Conservation (phyloP, 1,140 invertebrate species). For the Papilio polytes region DNA sequence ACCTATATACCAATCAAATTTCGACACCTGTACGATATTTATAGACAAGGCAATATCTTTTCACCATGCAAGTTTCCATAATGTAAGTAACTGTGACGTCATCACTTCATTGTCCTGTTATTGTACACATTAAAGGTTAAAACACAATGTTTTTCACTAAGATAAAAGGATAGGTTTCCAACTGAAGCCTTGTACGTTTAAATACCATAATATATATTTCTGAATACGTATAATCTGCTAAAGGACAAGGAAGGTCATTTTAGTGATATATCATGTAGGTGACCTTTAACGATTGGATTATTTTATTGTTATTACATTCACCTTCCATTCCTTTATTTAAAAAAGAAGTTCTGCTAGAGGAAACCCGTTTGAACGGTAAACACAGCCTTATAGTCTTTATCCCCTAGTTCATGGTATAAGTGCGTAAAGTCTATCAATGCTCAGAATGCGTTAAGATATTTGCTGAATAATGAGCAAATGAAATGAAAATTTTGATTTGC, state of each 20-base stretch:
- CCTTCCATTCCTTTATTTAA: slow-evolving; percentile 16
- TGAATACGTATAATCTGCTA: not conserved
- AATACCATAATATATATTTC: not conserved
- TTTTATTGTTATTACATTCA: slow-evolving; percentile 35
- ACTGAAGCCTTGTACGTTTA: not conserved
- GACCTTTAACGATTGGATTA: slow-evolving; percentile 39
- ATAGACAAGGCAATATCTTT: not conserved
- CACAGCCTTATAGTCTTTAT: not conserved
- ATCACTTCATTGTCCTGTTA: not conserved
- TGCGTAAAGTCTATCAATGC: too few species aligned
- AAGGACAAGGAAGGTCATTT: slow-evolving; percentile 25
- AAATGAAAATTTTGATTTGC: too few species aligned
- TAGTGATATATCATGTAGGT: slow-evolving; percentile 7
- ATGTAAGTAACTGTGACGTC: not conserved
- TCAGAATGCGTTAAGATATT: too few species aligned
- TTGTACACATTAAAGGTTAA: not conserved
- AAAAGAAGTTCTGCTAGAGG: slow-evolving; percentile 1
- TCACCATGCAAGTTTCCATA: not conserved
- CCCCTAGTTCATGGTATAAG: not conserved
- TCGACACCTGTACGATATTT: too few species aligned
- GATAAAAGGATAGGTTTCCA: not conserved
- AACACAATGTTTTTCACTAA: not conserved
- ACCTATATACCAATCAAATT: too few species aligned
- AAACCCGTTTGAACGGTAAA: slow-evolving; percentile 23
- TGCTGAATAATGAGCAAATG: too few species aligned